Evolutionary conservation across 2,797 vertebrate genomes (phyloP).

Genomic region (Macropodus opercularis): DNA sequence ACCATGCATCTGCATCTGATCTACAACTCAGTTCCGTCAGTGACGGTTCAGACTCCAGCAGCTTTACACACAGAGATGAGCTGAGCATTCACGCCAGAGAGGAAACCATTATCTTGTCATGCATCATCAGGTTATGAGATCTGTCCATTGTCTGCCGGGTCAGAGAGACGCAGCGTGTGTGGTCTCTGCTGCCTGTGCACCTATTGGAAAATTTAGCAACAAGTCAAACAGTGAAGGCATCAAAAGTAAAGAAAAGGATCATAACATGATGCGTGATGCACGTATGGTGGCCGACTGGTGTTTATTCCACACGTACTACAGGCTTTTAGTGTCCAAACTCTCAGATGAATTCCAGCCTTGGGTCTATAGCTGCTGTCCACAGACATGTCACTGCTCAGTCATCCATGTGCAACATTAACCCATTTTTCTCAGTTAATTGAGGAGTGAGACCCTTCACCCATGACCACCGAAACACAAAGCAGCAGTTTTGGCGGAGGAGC

Average conservation of each 20-base stretch:
- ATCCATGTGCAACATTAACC: conserved; percentile 67
- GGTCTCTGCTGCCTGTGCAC: conserved; percentile 39
- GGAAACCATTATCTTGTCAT: conserved; percentile 58
- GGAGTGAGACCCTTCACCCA: conserved; percentile 52
- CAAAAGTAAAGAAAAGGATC: too few relatives aligned
- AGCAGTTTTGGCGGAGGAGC: conserved; percentile 31
- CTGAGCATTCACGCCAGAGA: conserved; percentile 22
- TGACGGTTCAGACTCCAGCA: too few relatives aligned
- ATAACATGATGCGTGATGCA: too few relatives aligned
- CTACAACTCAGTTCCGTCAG: too few relatives aligned
- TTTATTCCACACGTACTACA: too few relatives aligned
- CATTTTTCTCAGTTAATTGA: conserved; percentile 60
- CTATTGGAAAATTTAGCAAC: background rate
- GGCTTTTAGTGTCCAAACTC: too few relatives aligned
- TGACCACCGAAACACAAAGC: conserved; percentile 66
- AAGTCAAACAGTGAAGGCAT: background rate
- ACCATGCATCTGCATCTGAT: too few relatives aligned
- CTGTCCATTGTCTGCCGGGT: conserved; percentile 38
- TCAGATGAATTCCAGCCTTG: background rate
- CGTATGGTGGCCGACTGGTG: too few relatives aligned
- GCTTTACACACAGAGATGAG: background rate
- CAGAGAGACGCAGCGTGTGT: conserved; percentile 39
- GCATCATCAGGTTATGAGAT: conserved; percentile 7
- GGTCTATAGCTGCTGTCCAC: background rate
- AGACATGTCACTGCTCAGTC: conserved; percentile 38